Conservation (phyloP, 2,888 invertebrate species). For the Pomacea canaliculata region DNA sequence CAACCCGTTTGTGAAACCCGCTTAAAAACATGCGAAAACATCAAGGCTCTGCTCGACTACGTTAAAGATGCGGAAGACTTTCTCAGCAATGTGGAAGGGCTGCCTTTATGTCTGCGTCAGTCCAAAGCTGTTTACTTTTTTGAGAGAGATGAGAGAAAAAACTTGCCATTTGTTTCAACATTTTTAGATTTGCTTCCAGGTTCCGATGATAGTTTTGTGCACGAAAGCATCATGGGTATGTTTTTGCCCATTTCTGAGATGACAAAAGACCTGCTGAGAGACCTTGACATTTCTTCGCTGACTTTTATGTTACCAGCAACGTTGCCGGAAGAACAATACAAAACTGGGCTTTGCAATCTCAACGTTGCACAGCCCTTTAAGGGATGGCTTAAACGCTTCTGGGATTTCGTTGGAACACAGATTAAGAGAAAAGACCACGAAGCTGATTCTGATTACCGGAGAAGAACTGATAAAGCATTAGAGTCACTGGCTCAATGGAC, state of each 20-base stretch:
- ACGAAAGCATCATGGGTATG: not conserved
- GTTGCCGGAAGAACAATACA: not conserved
- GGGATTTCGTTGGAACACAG: slow-evolving; percentile 10
- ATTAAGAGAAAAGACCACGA: not conserved
- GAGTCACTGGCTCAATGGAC: slow-evolving; percentile 10
- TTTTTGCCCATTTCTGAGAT: not conserved
- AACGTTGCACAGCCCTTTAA: not conserved
- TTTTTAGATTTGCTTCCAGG: slow-evolving; percentile 29
- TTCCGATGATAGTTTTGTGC: slow-evolving; percentile 16
- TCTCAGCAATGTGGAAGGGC: slow-evolving; percentile 32
- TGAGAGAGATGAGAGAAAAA: not conserved
- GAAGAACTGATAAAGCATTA: not conserved
- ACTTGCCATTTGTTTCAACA: slow-evolving; percentile 26
- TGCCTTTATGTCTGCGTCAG: slow-evolving; percentile 47
- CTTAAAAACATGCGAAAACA: not conserved
- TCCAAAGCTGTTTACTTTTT: slow-evolving; percentile 40
- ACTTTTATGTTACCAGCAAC: not conserved
- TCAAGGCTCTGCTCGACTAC: slow-evolving; percentile 38
- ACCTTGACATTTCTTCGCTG: slow-evolving; percentile 4
- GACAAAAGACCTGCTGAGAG: not conserved
- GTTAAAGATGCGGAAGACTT: slow-evolving; percentile 30
- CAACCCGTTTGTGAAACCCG: slow-evolving; percentile 4
- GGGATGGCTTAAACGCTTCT: not conserved
- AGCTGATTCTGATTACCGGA: not conserved
- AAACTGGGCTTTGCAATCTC: not conserved